Evolutionary conservation across 2,113 vertebrate genomes (phyloP).

Genomic region (Coryphaenoides rupestris): DNA sequence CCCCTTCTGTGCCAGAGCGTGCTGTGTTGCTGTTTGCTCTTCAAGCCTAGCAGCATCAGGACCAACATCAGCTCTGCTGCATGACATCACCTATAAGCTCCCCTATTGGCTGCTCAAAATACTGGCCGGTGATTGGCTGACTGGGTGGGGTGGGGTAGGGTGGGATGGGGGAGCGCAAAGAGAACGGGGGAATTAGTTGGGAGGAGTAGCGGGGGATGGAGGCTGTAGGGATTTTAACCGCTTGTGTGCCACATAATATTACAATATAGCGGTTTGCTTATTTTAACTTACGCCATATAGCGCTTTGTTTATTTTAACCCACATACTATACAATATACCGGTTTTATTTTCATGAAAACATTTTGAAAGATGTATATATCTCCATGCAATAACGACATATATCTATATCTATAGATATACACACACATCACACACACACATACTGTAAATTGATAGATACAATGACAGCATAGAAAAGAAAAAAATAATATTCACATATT

Average conservation of each 20-base stretch:
- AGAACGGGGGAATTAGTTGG: background rate
- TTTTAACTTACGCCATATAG: no score
- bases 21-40: constrained; percentile 37
- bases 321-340: background rate
- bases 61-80: constrained; percentile 64
- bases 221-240: constrained; percentile 37
- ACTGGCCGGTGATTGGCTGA: constrained; percentile 57
- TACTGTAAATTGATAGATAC: no score
- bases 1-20: constrained; percentile 14
- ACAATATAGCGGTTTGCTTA: background rate
- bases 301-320: constrained; percentile 30
- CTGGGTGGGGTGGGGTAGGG: constrained; percentile 27
- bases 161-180: constrained; percentile 20
- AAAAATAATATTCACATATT: no score
- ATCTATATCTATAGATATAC: no score
- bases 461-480: no score
- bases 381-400: no score
- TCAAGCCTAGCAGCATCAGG: constrained; percentile 64
- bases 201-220: no score
- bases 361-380: no score
- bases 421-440: no score
- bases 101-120: constrained; percentile 63
- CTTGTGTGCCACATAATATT: constrained; percentile 30
- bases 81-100: constrained; percentile 74
- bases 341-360: no score